These are phyloP conservation scores for Cremastinae sp. DNA, from an alignment of 2,888 invertebrate genomes.

Conservation along the genomic window DNA sequence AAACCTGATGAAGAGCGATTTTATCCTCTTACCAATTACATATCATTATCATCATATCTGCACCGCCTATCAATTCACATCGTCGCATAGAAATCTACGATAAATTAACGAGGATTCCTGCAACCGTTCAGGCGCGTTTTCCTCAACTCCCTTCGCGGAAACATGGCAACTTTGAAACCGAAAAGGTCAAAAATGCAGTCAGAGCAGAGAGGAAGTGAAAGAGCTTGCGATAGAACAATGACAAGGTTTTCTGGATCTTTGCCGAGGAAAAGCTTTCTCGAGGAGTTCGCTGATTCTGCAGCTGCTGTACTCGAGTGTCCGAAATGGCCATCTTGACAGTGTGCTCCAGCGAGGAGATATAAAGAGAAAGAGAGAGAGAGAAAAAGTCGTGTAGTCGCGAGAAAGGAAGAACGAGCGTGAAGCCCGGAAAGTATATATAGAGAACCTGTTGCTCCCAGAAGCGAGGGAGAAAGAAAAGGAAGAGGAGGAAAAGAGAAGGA, in stretches of 20 bases:
- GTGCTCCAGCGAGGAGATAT: slow-evolving; percentile 18
- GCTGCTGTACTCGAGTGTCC: slow-evolving; percentile 25
- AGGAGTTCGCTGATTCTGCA: slow-evolving; percentile 20
- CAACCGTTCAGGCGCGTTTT: too few relatives aligned
- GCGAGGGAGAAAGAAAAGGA: neutral
- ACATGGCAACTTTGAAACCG: neutral
- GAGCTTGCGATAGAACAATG: slow-evolving; percentile 26
- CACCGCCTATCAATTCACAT: too few relatives aligned
- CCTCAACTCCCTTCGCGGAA: too few relatives aligned
- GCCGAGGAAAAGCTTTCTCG: slow-evolving; percentile 36
- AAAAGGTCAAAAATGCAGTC: slow-evolving; percentile 1
- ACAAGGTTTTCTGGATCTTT: slow-evolving; percentile 27
- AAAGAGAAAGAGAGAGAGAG: slow-evolving; percentile 19
- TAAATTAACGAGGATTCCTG: neutral
- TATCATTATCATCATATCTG: too few relatives aligned
- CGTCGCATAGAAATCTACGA: neutral
- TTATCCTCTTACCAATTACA: too few relatives aligned
- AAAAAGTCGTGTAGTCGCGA: too few relatives aligned
- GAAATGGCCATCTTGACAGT: slow-evolving; percentile 40
- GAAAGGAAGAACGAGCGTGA: neutral
- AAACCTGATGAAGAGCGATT: too few relatives aligned
- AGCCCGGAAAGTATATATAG: slow-evolving; percentile 26
- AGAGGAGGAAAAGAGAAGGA: slow-evolving; percentile 1
- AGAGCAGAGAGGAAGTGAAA: neutral
- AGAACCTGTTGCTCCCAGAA: slow-evolving; percentile 54